Conservation (phyloP, 2,888 invertebrate species). For the Panopea generosa region DNA sequence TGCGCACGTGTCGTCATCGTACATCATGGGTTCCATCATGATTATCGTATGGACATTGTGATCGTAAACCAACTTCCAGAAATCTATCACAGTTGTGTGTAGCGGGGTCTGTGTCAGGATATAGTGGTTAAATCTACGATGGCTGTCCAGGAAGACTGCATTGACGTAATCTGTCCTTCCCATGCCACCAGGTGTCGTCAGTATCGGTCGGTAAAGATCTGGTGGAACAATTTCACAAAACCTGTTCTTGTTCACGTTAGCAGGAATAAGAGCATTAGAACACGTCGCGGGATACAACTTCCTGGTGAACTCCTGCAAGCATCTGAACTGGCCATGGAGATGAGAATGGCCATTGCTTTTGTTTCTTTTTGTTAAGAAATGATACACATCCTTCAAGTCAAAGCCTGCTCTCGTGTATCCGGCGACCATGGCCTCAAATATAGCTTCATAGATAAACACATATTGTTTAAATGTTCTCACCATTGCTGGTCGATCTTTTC, state of each 20-base stretch:
- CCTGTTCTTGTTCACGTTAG: constrained; percentile 80
- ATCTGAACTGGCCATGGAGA: constrained; percentile 80
- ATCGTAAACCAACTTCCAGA: constrained; percentile 84
- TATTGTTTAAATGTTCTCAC: constrained; percentile 84
- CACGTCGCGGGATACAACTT: constrained; percentile 67
- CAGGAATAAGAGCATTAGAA: constrained; percentile 68
- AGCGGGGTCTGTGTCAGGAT: constrained; percentile 84
- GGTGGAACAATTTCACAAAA: constrained; percentile 79
- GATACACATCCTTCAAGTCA: constrained; percentile 76
- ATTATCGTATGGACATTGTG: constrained; percentile 80
- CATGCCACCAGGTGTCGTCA: constrained; percentile 71
- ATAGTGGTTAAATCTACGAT: constrained; percentile 73
- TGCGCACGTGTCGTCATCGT: constrained; percentile 82
- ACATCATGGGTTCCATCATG: constrained; percentile 79
- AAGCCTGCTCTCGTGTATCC: constrained; percentile 73
- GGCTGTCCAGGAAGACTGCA: constrained; percentile 83
- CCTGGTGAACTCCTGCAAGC: constrained; percentile 77
- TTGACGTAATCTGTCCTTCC: constrained; percentile 82
- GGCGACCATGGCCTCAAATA: constrained; percentile 82
- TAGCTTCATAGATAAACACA: constrained; percentile 82
- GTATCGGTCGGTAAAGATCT: constrained; percentile 72
- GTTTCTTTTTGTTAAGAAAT: constrained; percentile 74
- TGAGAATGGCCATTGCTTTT: constrained; percentile 75
- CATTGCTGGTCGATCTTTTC: constrained; percentile 80
- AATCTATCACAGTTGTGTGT: constrained; percentile 81